phyloP scores from a whole-genome alignment of 2,888 invertebrate genomes.

The Itoplectis maculator region DNA sequence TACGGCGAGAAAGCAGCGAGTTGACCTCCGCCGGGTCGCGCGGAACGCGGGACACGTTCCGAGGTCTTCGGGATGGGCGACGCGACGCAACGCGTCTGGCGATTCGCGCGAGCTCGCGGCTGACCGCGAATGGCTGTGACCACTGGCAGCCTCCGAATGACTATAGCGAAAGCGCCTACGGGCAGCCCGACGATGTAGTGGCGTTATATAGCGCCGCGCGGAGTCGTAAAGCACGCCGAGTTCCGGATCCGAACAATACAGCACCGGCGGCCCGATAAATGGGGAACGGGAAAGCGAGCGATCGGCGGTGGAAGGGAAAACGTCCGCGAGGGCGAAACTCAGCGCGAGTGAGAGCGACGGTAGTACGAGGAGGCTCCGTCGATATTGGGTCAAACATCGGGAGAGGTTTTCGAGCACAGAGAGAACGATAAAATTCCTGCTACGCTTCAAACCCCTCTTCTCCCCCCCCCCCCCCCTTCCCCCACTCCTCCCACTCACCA shows the following conservation, averaged over 20 bases:
- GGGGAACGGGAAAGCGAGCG: slow-evolving; percentile 43
- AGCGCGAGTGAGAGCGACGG: slow-evolving; percentile 24
- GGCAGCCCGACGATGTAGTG: background rate
- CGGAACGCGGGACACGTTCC: slow-evolving; percentile 1
- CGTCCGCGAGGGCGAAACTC: slow-evolving; percentile 2
- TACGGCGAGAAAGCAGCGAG: background rate
- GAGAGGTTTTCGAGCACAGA: slow-evolving; percentile 56
- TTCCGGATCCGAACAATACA: slow-evolving; percentile 68
- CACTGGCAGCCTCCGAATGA: slow-evolving; percentile 49
- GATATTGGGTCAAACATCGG: slow-evolving; percentile 70
- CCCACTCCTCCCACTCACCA: slow-evolving; percentile 25
- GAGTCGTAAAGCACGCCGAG: slow-evolving; percentile 67
- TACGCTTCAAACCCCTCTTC: too few relatives aligned
- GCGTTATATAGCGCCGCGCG: slow-evolving; percentile 36
- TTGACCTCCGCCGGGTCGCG: background rate
- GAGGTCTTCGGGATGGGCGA: slow-evolving; percentile 44
- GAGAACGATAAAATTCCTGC: slow-evolving; percentile 70
- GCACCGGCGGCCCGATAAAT: slow-evolving; percentile 61
- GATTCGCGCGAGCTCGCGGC: slow-evolving; percentile 49
- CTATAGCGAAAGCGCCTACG: background rate
- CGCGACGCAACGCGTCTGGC: slow-evolving; percentile 35
- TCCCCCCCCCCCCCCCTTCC: too few relatives aligned
- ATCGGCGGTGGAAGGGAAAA: background rate
- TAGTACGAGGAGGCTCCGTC: slow-evolving; percentile 32
- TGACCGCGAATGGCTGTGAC: slow-evolving; percentile 66